Percentiles rank a stretch among this genome's conserved stretches.
Conservation (phyloP, 2,888 invertebrate genomes). For the Liposcelis brunnea region DNA sequence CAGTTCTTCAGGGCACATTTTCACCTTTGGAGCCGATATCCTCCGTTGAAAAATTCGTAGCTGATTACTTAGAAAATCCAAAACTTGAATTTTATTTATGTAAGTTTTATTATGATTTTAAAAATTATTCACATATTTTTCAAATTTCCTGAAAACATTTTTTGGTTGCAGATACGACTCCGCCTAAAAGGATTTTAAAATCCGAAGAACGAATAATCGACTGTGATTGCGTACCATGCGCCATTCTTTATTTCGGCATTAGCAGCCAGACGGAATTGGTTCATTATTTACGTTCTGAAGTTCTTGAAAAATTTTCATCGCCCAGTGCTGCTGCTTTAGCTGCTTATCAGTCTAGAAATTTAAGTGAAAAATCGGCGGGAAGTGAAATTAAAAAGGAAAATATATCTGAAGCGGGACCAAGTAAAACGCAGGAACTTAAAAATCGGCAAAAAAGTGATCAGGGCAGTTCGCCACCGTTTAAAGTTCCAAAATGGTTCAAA, state of each 20-base stretch:
- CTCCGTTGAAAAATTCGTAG: conserved; percentile 55
- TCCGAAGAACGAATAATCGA: conserved; percentile 46
- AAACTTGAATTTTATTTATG: conserved; percentile 57
- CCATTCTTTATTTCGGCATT: conserved; percentile 54
- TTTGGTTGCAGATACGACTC: conserved; percentile 51
- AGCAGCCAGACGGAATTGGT: conserved; percentile 25
- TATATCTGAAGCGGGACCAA: too few species aligned
- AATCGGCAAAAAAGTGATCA: not conserved
- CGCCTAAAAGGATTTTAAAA: conserved; percentile 55
- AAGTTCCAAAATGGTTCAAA: conserved; percentile 28
- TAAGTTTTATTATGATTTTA: conserved; percentile 42
- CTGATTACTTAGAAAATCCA: conserved; percentile 46
- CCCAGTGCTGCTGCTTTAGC: conserved; percentile 48
- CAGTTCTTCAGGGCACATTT: conserved; percentile 75
- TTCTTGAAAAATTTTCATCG: conserved; percentile 42
- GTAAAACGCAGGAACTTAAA: too few species aligned
- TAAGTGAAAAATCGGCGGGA: not conserved
- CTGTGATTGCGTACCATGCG: conserved; percentile 59
- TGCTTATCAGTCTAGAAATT: conserved; percentile 26
- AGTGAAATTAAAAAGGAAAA: too few species aligned
- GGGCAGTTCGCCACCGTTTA: conserved; percentile 11
- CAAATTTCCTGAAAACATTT: too few species aligned
- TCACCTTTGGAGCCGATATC: conserved; percentile 54
- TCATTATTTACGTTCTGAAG: conserved; percentile 38
- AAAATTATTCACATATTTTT: too few species aligned